phyloP scores from a whole-genome alignment of 2,797 vertebrate species.

The Eulemur rubriventer region DNA sequence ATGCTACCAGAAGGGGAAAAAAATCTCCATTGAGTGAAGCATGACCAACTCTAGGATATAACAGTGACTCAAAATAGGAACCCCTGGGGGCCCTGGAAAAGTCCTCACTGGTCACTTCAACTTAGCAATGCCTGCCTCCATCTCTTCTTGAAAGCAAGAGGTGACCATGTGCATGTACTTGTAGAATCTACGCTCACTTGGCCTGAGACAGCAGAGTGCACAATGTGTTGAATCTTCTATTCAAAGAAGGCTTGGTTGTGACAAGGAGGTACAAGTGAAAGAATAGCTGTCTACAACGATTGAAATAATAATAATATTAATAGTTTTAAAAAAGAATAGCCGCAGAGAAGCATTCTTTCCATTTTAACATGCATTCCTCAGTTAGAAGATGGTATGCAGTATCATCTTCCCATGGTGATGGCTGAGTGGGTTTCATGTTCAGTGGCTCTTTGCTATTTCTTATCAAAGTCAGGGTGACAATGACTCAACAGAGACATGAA shows the following conservation, averaged over 20 bases:
- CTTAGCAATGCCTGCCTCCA: background rate
- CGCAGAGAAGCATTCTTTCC: constrained; percentile 15
- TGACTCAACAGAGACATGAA: rapidly evolving
- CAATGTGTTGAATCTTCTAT: rapidly evolving
- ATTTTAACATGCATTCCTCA: background rate
- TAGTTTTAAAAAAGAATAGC: background rate
- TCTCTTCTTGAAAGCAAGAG: background rate
- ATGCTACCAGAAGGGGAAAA: background rate
- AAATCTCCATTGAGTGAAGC: background rate
- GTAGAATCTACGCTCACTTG: background rate
- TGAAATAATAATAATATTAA: background rate
- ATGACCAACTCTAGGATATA: background rate
- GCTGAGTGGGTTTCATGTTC: background rate
- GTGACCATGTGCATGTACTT: rapidly evolving
- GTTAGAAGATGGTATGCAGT: background rate
- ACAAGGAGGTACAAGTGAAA: background rate
- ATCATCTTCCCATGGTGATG: background rate
- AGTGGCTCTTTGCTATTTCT: background rate
- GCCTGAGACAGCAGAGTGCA: too few relatives aligned
- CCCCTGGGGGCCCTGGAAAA: background rate
- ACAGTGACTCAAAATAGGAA: background rate
- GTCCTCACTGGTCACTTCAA: background rate
- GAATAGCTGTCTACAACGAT: background rate
- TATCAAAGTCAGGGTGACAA: background rate
- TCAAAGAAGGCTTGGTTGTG: background rate